Base-by-base conservation (phyloP, 2,113 vertebrate genomes). In the Tiliqua scincoides region DNA sequence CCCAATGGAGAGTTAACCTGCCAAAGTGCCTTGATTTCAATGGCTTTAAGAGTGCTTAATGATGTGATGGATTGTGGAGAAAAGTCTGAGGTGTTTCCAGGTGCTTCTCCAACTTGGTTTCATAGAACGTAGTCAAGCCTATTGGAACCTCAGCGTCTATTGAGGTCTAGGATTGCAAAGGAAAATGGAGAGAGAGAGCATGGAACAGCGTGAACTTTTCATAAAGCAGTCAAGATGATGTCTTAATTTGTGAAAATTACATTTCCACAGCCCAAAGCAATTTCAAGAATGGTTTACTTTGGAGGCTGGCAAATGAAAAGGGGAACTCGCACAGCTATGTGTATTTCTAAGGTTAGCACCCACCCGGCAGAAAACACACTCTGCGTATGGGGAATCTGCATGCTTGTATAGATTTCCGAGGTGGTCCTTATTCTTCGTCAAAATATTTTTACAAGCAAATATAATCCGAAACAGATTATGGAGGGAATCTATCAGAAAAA, bases 401-500 rank as follows among this genome's bases (percentile, higher is more conserved):
- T 81, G 68, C 74, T 43, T 8, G 15, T 40, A 11, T 83, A 23
- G 61, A 65, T 18, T 88, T 90, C 30, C 30, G 67, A 76, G 75
- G 81, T 92, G 84, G 89, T 84, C 76, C 48, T 77, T 73, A 79
- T 85, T 85, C 30, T 88, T 85, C 23, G 3, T 57, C 82, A 70
- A 87, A 65, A 17, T 88, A 54, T 85, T 93, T 95, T 85, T 85
- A 76, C 71, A 92, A 86, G 30, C n/a, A 91, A 91, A 94, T 79
- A 83, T 78, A 93, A 82, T 85, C 83, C 75, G 79, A 93, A 87
- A 92, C 79, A 85, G 48, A 92, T 89, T 92, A 90, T 68, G 88
- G 15, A 57, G 5, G 65, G 84, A 90, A 89, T 91, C 70, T 86
- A 85, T 82, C 84, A 85, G 79, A 86, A 93, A 48, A 95, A 93